Evolutionary conservation across 2,888 invertebrate genomes (phyloP), one percentile per base, ranked within the genome.

Genomic region (Liposcelis brunnea): DNA sequence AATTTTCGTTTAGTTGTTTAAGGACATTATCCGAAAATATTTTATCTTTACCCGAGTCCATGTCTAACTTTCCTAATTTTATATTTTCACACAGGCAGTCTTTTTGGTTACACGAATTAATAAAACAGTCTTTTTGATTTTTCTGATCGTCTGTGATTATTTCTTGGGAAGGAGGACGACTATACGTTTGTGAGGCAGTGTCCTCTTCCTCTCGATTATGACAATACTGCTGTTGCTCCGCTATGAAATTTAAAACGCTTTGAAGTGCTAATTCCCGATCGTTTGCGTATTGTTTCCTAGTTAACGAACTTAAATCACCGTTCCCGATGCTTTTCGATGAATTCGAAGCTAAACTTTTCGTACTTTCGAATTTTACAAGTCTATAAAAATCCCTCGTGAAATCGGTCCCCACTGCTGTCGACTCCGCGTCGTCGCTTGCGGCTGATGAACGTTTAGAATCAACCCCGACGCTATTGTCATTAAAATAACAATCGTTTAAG

Each of bases 331-430:
- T n/a, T 57, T 76, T 69, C 47, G 77, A 79, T 38, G 79, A 79
- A 55, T 77, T 80, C 31, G 80, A 80, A 35, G 80, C 80, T 57
- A 82, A 65, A 59, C 81, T 81, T 60, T 80, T 80, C 49, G 78
- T 80, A 62, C 81, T 82, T 59, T 81, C 83, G 57, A 81, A 81
- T 63, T 81, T 81, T 40, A 82, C 82, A 50, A 83, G 70, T 31
- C 80, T 73, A 59, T 83, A 83, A 61, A 82, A 83, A 62, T 83
- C 83, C 51, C 81, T 67, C 4, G 81, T 82, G 55, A 83, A 83
- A 59, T 81, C 80, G 11, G 77, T 71, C 15, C 80, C 80, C 15
- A 79, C 68, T 34, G 73, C 72, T 1, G 77, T 73, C 18, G 52
- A n/a, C n/a, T n/a, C n/a, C 46, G 53, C 51, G 15, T 54, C 54